Evolutionary conservation across 35 echinoderm and acorn worm genomes (phyloP), one percentile per base, ranked within the genome.

Genomic region (Ophioderma brevispina): DNA sequence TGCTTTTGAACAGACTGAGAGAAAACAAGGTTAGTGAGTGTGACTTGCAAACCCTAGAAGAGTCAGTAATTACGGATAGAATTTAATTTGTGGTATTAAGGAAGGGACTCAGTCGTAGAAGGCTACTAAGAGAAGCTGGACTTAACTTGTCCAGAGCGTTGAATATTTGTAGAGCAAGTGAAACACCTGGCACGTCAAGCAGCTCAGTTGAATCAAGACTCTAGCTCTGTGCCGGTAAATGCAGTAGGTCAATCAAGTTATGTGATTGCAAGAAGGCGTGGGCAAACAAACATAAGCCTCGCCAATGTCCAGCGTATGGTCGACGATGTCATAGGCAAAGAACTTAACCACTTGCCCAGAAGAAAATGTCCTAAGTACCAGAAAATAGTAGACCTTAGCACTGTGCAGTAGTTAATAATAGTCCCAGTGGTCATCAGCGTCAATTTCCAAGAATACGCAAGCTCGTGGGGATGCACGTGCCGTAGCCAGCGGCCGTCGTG

Each of bases 11-110:
- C 10, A 82, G 86, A 35, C 79, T 96, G 0, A 81, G 79, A 31
- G 83, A 80, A 11, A 35, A 86, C n/a, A n/a, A n/a, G n/a, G 28
- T 91, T 78, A 0, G 59, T 87, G 36, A 34, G 50, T 18, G 90
- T 90, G 70, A 86, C 13, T 96, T 93, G 90, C 37, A 76, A 31
- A 63, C 85, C 0, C 31, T 96, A 32, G 34, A 76, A 37, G 91
- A 96, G n/a, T 88, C 87, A 18, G 75, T 93, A 32, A 81, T 93
- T 64, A 38, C 87, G 23, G 91, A 96, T 64, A 85, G 84, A 81
- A 38, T 93, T 1, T 77, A 87, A 6, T 80, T 39, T 91, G 94
- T 1, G 25, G 77, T 96, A 13, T 80, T 96, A 37, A 76, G 2
- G 87, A 89, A 38, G 28, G n/a, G n/a, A n/a, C n/a, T n/a, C n/a